Evolutionary conservation across 2,113 vertebrate species (phyloP), one percentile per base, ranked within the genome.

Genomic region (Bostrychus sinensis): DNA sequence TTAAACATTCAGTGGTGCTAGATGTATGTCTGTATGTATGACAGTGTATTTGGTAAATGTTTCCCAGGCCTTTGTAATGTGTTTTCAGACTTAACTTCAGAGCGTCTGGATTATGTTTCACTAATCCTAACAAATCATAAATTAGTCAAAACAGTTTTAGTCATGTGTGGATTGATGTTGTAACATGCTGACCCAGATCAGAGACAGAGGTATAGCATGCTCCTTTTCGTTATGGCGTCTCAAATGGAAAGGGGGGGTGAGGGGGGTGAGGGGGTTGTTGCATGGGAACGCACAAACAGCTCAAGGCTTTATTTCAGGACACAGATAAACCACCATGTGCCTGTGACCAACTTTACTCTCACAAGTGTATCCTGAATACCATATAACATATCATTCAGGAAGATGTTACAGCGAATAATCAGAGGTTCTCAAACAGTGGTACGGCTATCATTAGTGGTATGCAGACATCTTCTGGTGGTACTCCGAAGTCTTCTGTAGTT

Each of bases 51-150:
- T 23, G 48, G 42, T 66, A 26, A 54, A 26, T 10, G 26, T 7
- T 17, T 19, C 12, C 2, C 25, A 61, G 11, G 54, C 22, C 42
- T 63, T 43, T 19, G 26, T 2, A 46, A n/a, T 83, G 86, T 82
- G 72, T 72, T 75, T 42, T 70, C 42, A 56, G 50, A 56, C 62
- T 75, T 70, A 61, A 50, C 14, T 53, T 53, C 57, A 12, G 56
- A 23, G 62, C 61, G 51, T 80, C 88, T 90, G 87, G 87, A 76
- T 51, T 72, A 45, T 76, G 66, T 88, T 82, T 78, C 38, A 39
- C 39, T 80, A 72, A 75, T 74, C 48, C 38, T 71, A 83, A 86
- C 77, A 87, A 72, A 48, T 25, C 10, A 4, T 57, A 41, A 75
- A 62, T 67, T 78, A 46, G 57, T 54, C 55, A 78, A 73, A 79